phyloP scores from a whole-genome alignment of 2,113 vertebrate species.

The Protobothrops flavoviridis region DNA sequence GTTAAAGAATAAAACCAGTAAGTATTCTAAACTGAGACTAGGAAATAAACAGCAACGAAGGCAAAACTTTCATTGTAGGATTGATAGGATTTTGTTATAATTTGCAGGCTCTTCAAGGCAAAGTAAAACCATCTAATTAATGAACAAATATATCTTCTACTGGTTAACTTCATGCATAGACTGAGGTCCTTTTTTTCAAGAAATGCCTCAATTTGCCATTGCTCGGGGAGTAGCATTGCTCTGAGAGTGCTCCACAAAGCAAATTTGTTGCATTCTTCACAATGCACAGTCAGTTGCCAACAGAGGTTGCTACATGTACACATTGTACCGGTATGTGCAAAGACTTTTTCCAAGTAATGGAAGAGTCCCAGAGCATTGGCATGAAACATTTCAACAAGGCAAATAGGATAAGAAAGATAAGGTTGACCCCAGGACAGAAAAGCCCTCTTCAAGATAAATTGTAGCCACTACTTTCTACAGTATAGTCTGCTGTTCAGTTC shows the following conservation, averaged over 20 bases:
- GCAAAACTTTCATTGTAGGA: neutral
- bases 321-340: neutral
- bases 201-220: neutral
- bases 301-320: neutral
- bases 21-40: neutral
- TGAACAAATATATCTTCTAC: neutral
- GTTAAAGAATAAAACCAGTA: neutral
- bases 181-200: neutral
- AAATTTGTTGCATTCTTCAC: neutral
- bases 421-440: neutral
- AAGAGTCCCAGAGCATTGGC: neutral
- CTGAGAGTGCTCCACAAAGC: neutral
- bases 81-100: neutral
- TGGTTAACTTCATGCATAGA: neutral
- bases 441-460: neutral
- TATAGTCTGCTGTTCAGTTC: neutral
- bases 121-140: neutral
- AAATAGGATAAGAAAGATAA: neutral
- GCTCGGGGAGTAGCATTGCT: neutral
- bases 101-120: neutral
- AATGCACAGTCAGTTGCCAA: neutral
- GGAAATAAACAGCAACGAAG: neutral
- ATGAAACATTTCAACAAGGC: neutral
- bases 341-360: neutral
- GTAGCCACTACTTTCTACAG: neutral